These are phyloP conservation scores for Lampris incognitus DNA, from an alignment of 2,113 vertebrate genomes.

Conservation along the genomic window DNA sequence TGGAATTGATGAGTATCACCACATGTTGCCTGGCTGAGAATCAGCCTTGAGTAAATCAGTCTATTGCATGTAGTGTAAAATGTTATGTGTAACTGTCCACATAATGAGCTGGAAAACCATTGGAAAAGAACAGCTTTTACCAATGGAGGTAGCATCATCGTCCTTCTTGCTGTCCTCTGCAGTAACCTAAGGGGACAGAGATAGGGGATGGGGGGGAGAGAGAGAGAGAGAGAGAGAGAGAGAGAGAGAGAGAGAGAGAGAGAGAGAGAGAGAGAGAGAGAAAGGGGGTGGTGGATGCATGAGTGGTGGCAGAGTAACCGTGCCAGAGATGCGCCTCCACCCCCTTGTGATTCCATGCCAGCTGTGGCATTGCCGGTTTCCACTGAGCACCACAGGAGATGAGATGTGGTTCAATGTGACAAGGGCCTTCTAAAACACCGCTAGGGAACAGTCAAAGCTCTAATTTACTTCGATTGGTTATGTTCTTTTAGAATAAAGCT, in stretches of 20 bases:
- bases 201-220: constrained; percentile 23
- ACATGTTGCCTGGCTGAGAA: constrained; percentile 13
- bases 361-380: constrained; percentile 65
- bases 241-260: not conserved
- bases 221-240: not conserved
- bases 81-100: not conserved
- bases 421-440: constrained; percentile 61
- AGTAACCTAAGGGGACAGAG: constrained; percentile 73
- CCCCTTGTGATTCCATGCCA: constrained; percentile 69
- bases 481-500: constrained; percentile 23
- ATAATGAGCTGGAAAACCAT: constrained; percentile 9
- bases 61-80: not conserved
- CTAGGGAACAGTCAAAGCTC: constrained; percentile 55
- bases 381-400: constrained; percentile 48
- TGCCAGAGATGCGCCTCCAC: constrained; percentile 53
- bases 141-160: constrained; percentile 48
- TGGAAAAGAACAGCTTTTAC: constrained; percentile 63
- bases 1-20: constrained; percentile 16
- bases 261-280: not conserved
- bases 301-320: constrained; percentile 59
- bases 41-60: constrained; percentile 7
- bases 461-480: constrained; percentile 59
- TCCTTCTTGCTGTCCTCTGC: constrained; percentile 77
- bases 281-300: constrained; percentile 11
- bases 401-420: constrained; percentile 68